Evolutionary conservation across 2,888 invertebrate genomes (phyloP).

Genomic region (Exocentrus adspersus): DNA sequence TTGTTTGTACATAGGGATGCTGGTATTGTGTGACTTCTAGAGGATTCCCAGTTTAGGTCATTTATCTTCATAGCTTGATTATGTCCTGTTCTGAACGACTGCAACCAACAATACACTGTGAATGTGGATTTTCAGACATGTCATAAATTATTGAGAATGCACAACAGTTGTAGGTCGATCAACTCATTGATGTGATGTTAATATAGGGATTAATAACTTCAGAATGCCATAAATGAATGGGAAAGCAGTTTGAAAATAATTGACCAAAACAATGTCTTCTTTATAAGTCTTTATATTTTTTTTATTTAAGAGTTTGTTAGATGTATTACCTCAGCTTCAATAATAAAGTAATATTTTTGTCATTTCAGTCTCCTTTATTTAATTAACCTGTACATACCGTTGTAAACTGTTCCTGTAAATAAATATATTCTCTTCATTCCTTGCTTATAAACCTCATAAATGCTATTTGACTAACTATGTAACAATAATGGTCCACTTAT

Average conservation of each 20-base stretch:
- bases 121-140: too few relatives aligned
- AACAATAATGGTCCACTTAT: too few relatives aligned
- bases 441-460: neutral
- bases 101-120: too few relatives aligned
- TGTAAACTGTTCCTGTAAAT: neutral
- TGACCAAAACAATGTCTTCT: conserved; percentile 35
- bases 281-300: conserved; percentile 32
- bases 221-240: too few relatives aligned
- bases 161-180: too few relatives aligned
- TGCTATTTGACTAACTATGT: neutral
- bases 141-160: too few relatives aligned
- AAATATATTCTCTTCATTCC: neutral
- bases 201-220: too few relatives aligned
- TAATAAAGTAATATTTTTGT: conserved; percentile 13
- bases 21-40: conserved; percentile 32
- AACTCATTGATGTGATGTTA: too few relatives aligned
- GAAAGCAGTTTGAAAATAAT: conserved; percentile 11
- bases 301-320: conserved; percentile 2
- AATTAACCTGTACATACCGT: neutral
- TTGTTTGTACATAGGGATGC: conserved; percentile 31
- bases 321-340: conserved; percentile 4
- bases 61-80: conserved; percentile 21
- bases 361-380: neutral
- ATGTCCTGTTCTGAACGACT: too few relatives aligned
- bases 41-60: conserved; percentile 38